phyloP scores from a whole-genome alignment of 64 coral and sea anemone species.

The Stichodactyla helianthus region DNA sequence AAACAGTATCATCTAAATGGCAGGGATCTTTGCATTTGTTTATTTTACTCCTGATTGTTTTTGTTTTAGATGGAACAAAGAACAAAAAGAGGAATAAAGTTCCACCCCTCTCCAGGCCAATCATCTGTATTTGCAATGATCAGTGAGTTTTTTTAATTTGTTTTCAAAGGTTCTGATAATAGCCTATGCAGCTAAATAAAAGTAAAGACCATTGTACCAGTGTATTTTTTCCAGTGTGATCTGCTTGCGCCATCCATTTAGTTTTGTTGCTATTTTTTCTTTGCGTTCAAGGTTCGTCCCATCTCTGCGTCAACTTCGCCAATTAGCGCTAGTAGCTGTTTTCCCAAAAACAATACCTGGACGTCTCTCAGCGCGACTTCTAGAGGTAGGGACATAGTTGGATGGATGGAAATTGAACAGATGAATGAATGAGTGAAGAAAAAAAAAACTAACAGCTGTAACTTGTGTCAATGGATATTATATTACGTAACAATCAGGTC shows the following conservation, averaged over 20 bases:
- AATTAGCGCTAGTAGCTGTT: constrained; percentile 68
- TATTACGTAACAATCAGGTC: no score
- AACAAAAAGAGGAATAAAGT: constrained; percentile 70
- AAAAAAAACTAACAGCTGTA: no score
- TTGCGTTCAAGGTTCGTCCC: constrained; percentile 60
- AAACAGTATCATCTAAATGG: no score
- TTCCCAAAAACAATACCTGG: constrained; percentile 87
- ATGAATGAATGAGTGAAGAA: no score
- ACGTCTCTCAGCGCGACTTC: constrained; percentile 56
- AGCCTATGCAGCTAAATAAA: no score
- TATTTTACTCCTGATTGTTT: neutral
- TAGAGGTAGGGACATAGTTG: constrained; percentile 41
- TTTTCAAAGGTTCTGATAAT: neutral
- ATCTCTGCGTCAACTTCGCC: constrained; percentile 75
- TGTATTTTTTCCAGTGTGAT: no score
- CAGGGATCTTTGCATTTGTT: neutral
- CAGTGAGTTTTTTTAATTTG: constrained; percentile 60
- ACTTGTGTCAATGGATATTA: no score
- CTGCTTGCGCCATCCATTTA: no score
- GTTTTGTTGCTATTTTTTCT: neutral
- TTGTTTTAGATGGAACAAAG: constrained; percentile 51
- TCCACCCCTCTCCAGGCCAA: constrained; percentile 67
- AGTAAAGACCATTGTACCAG: no score
- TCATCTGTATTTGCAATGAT: constrained; percentile 99
- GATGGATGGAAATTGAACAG: no score